Conservation (phyloP, 1,140 invertebrate species). For the Meloidogyne chitwoodi region DNA sequence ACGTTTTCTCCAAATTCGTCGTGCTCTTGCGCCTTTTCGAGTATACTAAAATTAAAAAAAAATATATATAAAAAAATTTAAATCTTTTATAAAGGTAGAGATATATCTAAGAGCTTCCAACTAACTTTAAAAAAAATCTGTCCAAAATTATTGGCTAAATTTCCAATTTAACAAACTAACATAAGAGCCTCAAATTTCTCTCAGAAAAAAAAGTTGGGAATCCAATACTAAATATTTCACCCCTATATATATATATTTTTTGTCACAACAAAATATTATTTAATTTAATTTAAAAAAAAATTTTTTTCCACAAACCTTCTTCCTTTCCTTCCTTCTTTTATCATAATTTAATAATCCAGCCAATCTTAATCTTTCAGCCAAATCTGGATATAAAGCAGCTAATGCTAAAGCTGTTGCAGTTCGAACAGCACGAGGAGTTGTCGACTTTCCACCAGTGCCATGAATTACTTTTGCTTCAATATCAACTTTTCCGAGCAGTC, state of each 20-base stretch:
- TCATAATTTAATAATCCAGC: slow-evolving; percentile 84
- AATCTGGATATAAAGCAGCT: slow-evolving; percentile 51
- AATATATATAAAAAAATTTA: background rate
- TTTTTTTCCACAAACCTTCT: slow-evolving; percentile 76
- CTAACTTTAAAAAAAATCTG: no score
- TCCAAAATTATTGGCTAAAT: no score
- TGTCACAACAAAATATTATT: no score
- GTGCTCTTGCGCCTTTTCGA: slow-evolving; percentile 80
- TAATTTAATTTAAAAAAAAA: no score
- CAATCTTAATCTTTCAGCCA: slow-evolving; percentile 39
- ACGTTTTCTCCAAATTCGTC: slow-evolving; percentile 75
- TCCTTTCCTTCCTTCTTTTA: slow-evolving; percentile 75
- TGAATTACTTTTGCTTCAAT: slow-evolving; percentile 34
- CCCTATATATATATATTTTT: no score
- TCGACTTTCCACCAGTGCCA: slow-evolving; percentile 39
- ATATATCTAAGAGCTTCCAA: no score
- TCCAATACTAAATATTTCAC: no score
- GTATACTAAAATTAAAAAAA: slow-evolving; percentile 62
- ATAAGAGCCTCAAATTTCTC: no score
- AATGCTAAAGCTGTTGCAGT: slow-evolving; percentile 46
- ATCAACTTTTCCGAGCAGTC: slow-evolving; percentile 46
- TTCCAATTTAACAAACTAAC: no score
- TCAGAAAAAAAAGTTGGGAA: no score
- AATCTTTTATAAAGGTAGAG: no score
- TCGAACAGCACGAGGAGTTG: slow-evolving; percentile 43